phyloP scores from a whole-genome alignment of 1,140 invertebrate species.

The Leguminivora glycinivorella region DNA sequence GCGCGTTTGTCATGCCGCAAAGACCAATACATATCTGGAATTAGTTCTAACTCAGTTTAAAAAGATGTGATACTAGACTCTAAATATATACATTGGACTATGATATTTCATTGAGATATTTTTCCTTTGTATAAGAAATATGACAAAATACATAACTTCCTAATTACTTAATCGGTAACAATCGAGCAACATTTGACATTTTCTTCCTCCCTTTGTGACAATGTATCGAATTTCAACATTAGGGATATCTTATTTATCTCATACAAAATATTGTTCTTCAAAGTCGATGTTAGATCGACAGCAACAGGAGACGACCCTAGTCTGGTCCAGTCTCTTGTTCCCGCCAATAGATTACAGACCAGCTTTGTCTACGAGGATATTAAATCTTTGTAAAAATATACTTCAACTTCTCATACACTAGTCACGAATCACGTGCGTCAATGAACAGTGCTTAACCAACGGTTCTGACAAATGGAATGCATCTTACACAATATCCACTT shows the following conservation, averaged over 20 bases:
- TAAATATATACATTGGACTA: conserved; percentile 77
- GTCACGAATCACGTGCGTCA: conserved; percentile 57
- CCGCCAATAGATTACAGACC: conserved; percentile 29
- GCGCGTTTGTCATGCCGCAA: conserved; percentile 60
- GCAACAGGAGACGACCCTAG: neutral
- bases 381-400: conserved; percentile 57
- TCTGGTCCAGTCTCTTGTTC: neutral
- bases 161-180: conserved; percentile 73
- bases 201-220: conserved; percentile 71
- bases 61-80: conserved; percentile 62
- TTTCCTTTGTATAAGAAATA: conserved; percentile 70
- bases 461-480: conserved; percentile 70
- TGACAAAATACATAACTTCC: conserved; percentile 75
- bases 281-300: conserved; percentile 13
- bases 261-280: conserved; percentile 23
- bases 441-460: conserved; percentile 66
- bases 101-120: conserved; percentile 76
- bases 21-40: conserved; percentile 62
- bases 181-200: conserved; percentile 69
- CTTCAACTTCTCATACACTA: conserved; percentile 46
- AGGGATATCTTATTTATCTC: conserved; percentile 26
- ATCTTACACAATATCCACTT: conserved; percentile 66
- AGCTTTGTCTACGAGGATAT: conserved; percentile 36
- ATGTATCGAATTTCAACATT: conserved; percentile 37
- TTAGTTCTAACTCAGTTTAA: conserved; percentile 73